These are phyloP conservation scores for Benthosema pterotum DNA, from an alignment of 2,797 vertebrate species.

Conservation along the genomic window DNA sequence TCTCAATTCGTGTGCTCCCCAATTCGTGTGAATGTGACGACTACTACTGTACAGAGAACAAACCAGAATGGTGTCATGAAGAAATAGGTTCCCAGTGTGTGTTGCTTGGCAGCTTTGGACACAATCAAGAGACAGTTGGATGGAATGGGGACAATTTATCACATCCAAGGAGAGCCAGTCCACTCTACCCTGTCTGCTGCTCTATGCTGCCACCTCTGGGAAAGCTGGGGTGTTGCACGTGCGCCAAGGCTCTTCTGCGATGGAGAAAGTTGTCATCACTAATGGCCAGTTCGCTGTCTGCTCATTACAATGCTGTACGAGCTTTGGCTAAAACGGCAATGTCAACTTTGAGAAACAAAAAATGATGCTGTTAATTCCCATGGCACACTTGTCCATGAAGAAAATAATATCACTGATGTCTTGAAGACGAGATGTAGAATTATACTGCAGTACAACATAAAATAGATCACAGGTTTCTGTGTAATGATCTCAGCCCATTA, in stretches of 20 bases:
- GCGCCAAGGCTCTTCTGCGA: conserved; percentile 51
- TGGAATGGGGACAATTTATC: conserved; percentile 43
- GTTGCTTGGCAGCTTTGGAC: conserved; percentile 56
- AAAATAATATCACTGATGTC: conserved; percentile 39
- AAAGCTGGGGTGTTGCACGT: conserved; percentile 66
- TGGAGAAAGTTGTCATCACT: conserved; percentile 63
- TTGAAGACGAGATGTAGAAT: conserved; percentile 42
- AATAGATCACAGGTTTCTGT: conserved; percentile 35
- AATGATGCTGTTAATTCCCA: conserved; percentile 34
- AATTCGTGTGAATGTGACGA: conserved; percentile 76
- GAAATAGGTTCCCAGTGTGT: conserved; percentile 38
- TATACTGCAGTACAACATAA: conserved; percentile 25
- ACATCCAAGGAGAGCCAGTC: conserved; percentile 54
- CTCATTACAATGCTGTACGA: conserved; percentile 47
- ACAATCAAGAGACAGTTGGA: conserved; percentile 49
- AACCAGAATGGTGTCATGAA: conserved; percentile 38
- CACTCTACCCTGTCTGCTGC: conserved; percentile 60
- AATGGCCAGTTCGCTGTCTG: conserved; percentile 56
- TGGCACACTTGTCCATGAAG: conserved; percentile 31
- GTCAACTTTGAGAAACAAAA: conserved; percentile 37
- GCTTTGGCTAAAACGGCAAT: conserved; percentile 54
- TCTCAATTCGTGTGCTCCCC: conserved; percentile 29
- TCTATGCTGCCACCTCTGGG: conserved; percentile 70
- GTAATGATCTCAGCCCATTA: conserved; percentile 35
- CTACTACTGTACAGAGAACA: conserved; percentile 75